These are phyloP conservation scores for Montipora sp. DNA, from an alignment of 64 coral and sea anemone species.

Conservation along the genomic window DNA sequence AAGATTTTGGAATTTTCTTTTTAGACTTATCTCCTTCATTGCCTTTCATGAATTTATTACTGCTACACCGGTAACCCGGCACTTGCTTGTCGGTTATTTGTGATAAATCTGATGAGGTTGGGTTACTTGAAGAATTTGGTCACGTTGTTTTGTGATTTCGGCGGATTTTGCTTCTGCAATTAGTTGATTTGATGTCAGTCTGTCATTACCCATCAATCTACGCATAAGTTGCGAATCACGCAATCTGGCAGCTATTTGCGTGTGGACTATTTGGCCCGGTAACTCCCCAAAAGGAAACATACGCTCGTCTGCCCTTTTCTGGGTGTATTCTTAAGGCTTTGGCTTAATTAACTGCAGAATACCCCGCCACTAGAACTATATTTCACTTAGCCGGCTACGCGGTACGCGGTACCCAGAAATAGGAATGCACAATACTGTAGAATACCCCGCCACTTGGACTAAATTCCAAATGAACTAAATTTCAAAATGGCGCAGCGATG, in stretches of 20 bases:
- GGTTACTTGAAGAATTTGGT: not conserved
- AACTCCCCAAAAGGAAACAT: constrained; percentile 11
- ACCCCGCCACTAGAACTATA: no score
- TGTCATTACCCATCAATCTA: not conserved
- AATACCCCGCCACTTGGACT: no score
- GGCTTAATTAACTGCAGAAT: no score
- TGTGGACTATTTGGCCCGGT: constrained; percentile 10
- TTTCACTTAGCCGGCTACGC: no score
- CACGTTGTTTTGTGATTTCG: not conserved
- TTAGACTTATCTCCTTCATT: not conserved
- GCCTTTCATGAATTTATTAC: not conserved
- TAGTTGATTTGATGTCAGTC: not conserved
- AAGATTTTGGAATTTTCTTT: not conserved
- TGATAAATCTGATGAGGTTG: not conserved
- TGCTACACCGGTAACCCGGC: not conserved
- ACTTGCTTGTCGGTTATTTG: not conserved
- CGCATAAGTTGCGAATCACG: not conserved
- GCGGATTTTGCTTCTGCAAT: not conserved
- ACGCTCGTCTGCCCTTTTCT: no score
- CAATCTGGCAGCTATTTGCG: not conserved
- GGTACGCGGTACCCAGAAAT: no score
- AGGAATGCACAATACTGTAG: no score
- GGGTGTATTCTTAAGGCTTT: no score
- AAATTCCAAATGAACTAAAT: no score
- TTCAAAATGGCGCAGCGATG: no score